Base-by-base conservation (phyloP, 2,797 vertebrate species). In the Protonibea diacanthus region DNA sequence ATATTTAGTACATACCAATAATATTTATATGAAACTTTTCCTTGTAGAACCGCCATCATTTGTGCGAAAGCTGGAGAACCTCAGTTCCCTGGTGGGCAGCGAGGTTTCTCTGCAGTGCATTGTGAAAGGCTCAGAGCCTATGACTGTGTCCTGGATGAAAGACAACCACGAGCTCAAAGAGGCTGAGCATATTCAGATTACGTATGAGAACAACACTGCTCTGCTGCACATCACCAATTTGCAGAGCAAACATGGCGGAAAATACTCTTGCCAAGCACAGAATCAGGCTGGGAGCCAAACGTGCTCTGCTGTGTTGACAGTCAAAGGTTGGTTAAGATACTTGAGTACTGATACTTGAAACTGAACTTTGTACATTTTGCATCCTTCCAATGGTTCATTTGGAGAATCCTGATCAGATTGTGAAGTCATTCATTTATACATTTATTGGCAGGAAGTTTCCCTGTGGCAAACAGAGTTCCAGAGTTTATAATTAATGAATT, bases 201-300 rank as follows among this genome's bases (percentile, higher is more conserved):
- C 95, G 6, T 97, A 96, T 91, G 95, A 98, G 88, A 96, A 97
- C 91, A 95, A 94, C 53, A 92, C 93, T 44, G 97, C 97, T 33
- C 89, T 95, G 78, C 93, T 99, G 80, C 94, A 95, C 84, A 94
- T 99, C 86, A 96, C 92, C 76, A 95, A 94, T 82, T 91, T 98
- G 76, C 96, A 97, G 88, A 93, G 96, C 87, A 96, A 96, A 78
- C 94, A 98, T 56, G 96, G 95, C 33, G 98, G 98, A 64, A 99
- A 98, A 88, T 99, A 98, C 60, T 96, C 96, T n/a, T 99, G 98
- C 91, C 96, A 98, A 80, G 97, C 95, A 38, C 98, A 98, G 94
- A 99, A 99, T 27, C 97, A 98, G 89, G 98, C 98, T 0, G 98
- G 98, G 63, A 95, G 96, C 90, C 97, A 99, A 91, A 97, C 96